Evolutionary conservation across 1,140 invertebrate species (phyloP).

Genomic region (Parapsyche elsis): DNA sequence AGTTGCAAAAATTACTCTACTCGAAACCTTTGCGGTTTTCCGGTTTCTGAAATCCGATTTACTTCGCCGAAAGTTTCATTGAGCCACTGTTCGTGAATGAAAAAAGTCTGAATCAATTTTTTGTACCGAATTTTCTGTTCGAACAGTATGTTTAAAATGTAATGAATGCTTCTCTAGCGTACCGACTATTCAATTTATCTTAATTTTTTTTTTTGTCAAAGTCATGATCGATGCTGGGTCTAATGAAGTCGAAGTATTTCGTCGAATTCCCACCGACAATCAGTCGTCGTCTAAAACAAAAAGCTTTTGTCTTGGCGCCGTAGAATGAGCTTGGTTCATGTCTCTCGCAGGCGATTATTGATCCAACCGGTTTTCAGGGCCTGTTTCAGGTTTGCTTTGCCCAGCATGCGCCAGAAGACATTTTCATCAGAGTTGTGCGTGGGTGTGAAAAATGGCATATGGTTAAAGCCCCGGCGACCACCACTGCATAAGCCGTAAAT

Average conservation of each 20-base stretch:
- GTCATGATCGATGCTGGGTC: too few relatives aligned
- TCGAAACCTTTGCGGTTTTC: too few relatives aligned
- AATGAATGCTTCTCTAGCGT: too few relatives aligned
- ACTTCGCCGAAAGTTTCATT: too few relatives aligned
- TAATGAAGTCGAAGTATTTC: not conserved
- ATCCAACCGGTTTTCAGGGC: conserved; percentile 12
- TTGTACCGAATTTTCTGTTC: too few relatives aligned
- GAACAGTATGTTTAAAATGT: too few relatives aligned
- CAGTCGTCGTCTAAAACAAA: not conserved
- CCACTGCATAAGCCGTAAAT: not conserved
- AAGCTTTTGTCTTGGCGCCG: not conserved
- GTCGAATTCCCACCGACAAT: not conserved
- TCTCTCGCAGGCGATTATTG: conserved; percentile 19
- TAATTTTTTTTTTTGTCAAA: too few relatives aligned
- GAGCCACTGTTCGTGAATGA: too few relatives aligned
- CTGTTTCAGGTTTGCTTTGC: not conserved
- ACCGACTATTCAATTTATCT: too few relatives aligned
- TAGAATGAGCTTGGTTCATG: not conserved
- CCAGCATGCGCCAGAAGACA: not conserved
- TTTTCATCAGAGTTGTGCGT: conserved; percentile 16
- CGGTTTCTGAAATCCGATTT: too few relatives aligned
- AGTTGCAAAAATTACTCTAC: too few relatives aligned
- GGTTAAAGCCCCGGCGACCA: not conserved
- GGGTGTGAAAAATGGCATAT: conserved; percentile 26
- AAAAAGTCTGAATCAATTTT: too few relatives aligned